Conservation (phyloP, 2,888 invertebrate species). For the Synergus gifuensis region DNA sequence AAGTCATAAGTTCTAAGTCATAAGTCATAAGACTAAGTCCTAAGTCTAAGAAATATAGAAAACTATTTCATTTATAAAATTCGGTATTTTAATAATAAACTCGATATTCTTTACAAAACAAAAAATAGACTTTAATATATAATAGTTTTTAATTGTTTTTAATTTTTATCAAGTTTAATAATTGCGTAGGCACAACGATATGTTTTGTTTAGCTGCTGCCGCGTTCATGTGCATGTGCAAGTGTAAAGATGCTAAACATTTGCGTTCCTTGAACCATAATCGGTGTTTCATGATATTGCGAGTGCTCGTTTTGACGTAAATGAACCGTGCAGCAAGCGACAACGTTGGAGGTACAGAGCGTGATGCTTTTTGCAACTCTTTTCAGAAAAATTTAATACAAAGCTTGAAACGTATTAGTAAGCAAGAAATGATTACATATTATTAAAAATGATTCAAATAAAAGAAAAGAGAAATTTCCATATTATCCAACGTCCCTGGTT, state of each 20-base stretch:
- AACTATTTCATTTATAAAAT: too few relatives aligned
- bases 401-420: too few relatives aligned
- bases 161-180: neutral
- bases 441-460: too few relatives aligned
- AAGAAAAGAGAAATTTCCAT: too few relatives aligned
- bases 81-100: too few relatives aligned
- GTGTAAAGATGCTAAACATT: slow-evolving; percentile 42
- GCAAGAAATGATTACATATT: too few relatives aligned
- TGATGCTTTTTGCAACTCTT: neutral
- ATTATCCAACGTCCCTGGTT: too few relatives aligned
- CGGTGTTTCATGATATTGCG: slow-evolving; percentile 20
- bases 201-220: neutral
- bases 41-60: too few relatives aligned
- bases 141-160: neutral
- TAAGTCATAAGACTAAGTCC: too few relatives aligned
- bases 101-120: too few relatives aligned
- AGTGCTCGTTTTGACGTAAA: slow-evolving; percentile 23
- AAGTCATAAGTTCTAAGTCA: too few relatives aligned
- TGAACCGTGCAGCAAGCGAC: slow-evolving; percentile 16
- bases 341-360: neutral
- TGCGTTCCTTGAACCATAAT: slow-evolving; percentile 45
- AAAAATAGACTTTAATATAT: neutral
- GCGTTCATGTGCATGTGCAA: slow-evolving; percentile 39
- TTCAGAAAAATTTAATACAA: neutral
- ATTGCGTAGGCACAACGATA: neutral